These are phyloP conservation scores for Tauraco hartlaubi DNA, from an alignment of 2,797 vertebrate species.

Conservation along the genomic window DNA sequence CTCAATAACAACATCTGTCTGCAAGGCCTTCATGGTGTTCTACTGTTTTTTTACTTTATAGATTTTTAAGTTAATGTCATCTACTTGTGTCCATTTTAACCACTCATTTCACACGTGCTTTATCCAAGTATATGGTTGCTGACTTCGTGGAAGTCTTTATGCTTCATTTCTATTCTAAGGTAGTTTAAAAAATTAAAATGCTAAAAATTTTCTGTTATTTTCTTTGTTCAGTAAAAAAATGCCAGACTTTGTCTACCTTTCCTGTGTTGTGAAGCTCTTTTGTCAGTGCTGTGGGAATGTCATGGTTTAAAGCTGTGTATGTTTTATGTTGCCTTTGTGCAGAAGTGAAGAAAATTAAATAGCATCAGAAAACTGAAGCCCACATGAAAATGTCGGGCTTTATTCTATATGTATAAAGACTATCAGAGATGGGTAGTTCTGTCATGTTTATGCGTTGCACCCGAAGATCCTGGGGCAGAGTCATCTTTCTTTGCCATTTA, in stretches of 20 bases:
- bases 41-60: neutral
- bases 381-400: neutral
- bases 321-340: neutral
- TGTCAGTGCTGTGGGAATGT: neutral
- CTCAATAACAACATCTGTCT: conserved; percentile 14
- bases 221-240: neutral
- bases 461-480: neutral
- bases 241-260: accelerated
- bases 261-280: neutral
- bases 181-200: neutral
- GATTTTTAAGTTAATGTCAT: conserved; percentile 42
- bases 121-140: neutral
- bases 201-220: neutral
- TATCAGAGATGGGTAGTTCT: neutral
- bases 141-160: neutral
- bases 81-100: neutral
- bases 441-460: neutral
- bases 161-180: neutral
- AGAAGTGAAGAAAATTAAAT: neutral
- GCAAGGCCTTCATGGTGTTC: neutral
- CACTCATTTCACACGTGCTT: neutral
- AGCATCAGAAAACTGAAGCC: neutral
- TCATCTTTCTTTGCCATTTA: neutral
- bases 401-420: neutral
- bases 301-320: neutral